These are phyloP conservation scores for Physella acuta DNA, from an alignment of 1,140 invertebrate species.

Conservation along the genomic window DNA sequence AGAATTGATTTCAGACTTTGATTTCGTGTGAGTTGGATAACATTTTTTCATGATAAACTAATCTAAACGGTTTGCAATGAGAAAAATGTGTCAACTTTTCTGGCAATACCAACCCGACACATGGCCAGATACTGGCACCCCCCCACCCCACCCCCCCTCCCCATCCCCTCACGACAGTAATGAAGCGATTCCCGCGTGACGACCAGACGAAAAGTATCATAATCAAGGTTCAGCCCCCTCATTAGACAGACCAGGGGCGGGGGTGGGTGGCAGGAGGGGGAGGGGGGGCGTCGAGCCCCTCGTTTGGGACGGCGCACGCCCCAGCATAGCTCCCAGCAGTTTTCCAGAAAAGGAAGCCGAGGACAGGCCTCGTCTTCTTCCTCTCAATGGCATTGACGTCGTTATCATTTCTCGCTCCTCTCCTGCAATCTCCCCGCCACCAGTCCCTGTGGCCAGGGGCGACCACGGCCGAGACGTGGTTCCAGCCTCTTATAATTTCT, in stretches of 20 bases:
- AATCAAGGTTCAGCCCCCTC: not conserved
- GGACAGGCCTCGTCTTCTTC: not conserved
- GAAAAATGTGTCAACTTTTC: not conserved
- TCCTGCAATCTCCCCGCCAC: not conserved
- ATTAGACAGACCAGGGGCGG: not conserved
- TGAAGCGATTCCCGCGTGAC: not conserved
- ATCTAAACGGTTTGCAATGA: not conserved
- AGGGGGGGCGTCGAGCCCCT: not conserved
- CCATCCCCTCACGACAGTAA: not conserved
- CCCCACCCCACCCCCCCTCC: not conserved
- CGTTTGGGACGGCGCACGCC: not conserved
- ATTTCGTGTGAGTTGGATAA: no score
- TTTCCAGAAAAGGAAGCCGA: not conserved
- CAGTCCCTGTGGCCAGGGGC: not conserved
- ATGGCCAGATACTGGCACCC: not conserved
- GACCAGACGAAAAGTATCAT: not conserved
- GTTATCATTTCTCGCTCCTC: not conserved
- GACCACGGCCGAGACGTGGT: not conserved
- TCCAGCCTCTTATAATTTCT: constrained; percentile 7
- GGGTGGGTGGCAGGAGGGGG: not conserved
- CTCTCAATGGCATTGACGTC: not conserved
- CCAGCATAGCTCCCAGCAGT: not conserved
- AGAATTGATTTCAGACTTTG: no score
- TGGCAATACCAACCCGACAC: not conserved
- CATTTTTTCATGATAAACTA: not conserved